Evolutionary conservation across 1,140 invertebrate genomes (phyloP), one percentile per base, ranked within the genome.

Genomic region (Cheumatopsyche charites): DNA sequence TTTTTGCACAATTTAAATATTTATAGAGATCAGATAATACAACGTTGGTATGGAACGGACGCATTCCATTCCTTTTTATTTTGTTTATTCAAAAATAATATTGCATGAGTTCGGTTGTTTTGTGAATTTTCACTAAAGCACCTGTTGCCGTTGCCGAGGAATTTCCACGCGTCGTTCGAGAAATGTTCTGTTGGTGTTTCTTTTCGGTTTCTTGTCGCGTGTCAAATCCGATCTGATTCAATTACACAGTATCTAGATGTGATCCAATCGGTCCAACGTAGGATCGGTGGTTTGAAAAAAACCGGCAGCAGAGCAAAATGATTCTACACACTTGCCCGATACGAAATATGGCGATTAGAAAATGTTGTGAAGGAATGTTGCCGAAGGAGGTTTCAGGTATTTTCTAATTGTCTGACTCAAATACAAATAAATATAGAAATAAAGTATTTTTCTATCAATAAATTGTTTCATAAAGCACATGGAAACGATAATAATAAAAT

Each of bases 151-250:
- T 4, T 36, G 3, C 29, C 29, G 29, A 36, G 29, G 29, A 36
- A 36, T 36, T 36, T 36, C 29, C 29, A 36, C 29, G 29, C 29
- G 29, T 36, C 29, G 29, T 36, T 36, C 29, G 29, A 36, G 29
- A 36, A 36, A 36, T 36, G 9, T 36, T 36, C 29, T 36, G 29
- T 36, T 36, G 29, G 29, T 36, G 29, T 36, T 36, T 3, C 29
- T 36, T 25, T 58, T 67, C 67, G 61, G 52, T 70, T 43, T 29
- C 17, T 67, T 47, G 47, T 41, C 41, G 58, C 71, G 74, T 70
- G 26, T 29, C 74, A 58, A 71, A 75, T 72, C 25, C 70, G 47
- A 72, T 75, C 71, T 52, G 63, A 75, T 75, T 75, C 70, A 75
- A 75, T 75, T 73, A 73, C 67, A 72, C 70, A 72, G 70, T 71